Evolutionary conservation across 2,113 vertebrate genomes (phyloP).

Genomic region (Dasypus novemcinctus): DNA sequence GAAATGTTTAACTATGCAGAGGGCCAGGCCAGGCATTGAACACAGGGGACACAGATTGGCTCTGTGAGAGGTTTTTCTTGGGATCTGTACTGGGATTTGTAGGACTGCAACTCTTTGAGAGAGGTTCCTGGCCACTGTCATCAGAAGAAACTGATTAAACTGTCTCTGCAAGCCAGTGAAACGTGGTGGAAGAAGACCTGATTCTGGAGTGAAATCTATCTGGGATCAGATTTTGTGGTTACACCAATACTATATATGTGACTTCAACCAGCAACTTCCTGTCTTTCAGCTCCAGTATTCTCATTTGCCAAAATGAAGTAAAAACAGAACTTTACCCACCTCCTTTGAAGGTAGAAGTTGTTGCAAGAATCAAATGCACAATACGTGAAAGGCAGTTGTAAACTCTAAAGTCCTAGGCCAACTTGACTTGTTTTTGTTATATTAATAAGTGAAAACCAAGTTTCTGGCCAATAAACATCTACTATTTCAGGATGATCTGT

Average conservation of each 20-base stretch:
- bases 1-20: background rate
- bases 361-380: background rate
- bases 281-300: background rate
- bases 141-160: background rate
- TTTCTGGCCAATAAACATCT: background rate
- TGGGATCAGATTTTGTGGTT: background rate
- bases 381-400: background rate
- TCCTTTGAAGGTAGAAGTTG: background rate
- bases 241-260: background rate
- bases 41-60: background rate
- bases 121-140: background rate
- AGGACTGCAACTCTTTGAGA: background rate
- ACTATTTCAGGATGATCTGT: background rate
- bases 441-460: background rate
- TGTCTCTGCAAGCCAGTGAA: background rate
- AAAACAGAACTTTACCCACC: background rate
- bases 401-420: background rate
- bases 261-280: background rate
- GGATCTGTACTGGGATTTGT: background rate
- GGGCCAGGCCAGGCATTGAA: background rate
- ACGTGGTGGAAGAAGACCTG: background rate
- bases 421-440: background rate
- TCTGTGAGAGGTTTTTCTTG: background rate
- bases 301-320: background rate
- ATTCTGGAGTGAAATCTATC: background rate